Base-by-base conservation (phyloP, 1,140 invertebrate genomes). In the Mya arenaria region DNA sequence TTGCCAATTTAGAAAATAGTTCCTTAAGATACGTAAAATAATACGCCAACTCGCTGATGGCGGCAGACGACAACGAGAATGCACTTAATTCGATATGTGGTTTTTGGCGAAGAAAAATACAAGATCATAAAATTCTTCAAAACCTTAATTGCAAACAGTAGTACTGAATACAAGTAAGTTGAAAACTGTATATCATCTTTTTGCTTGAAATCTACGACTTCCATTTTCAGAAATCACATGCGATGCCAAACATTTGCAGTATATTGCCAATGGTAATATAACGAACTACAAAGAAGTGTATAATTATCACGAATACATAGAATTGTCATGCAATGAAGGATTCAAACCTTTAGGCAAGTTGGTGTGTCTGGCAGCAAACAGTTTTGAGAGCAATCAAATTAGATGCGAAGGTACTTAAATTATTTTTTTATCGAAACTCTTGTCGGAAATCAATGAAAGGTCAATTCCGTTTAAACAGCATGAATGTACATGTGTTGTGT, bases 261-360 rank as follows among this genome's bases (percentile, higher is more conserved):
- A 72, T 55, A 58, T 72, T 6, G 58, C 17, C 1, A 72, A 72
- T 58, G 69, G 69, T 8, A 72, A 72, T 19, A 56, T 72, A 8
- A 58, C 69, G 15, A 25, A 56, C 19, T 58, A 37, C 17, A 56
- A 56, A n/a, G 69, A 56, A n/a, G 25, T 19, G 0, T 72, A 72
- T 30, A 36, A 36, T 4, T 72, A 52, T 23, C 41, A 56, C 23
- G 69, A 72, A 4, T 32, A 36, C 8, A 56, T 72, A 55, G 48
- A 58, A 37, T 36, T 72, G n/a, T 44, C 30, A 15, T 72, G 69
- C 23, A 36, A 72, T 37, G 69, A 56, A 10, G 69, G 69, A 37
- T 72, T 23, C 28, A 48, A 55, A 6, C 69, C 48, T 0, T 56
- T 23, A 36, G 17, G 28, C 15, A 34, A 36, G 8, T n/a, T 72